Base-by-base conservation (phyloP, 2,113 vertebrate species). In the Ramphastos sulfuratus region DNA sequence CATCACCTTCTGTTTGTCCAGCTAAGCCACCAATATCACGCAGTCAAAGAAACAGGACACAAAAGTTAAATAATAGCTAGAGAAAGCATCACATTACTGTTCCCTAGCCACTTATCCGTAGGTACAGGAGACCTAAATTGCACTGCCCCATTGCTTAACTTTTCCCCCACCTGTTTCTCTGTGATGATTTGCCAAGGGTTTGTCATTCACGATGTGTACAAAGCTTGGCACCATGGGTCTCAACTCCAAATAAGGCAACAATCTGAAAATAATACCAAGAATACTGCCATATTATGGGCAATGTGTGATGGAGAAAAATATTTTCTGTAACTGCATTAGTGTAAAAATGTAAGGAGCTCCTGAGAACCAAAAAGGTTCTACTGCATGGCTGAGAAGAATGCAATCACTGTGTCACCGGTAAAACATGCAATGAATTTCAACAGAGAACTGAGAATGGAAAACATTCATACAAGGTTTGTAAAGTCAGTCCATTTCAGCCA, bases 211-310 rank as follows among this genome's bases (percentile, higher is more conserved):
- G 44, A 24, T 52, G 63, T 87, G 18, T 54, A 42, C 30, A 55
- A 50, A 79, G 20, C 14, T 10, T 37, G 33, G 24, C 11, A 76
- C 24, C 8, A 5, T 5, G 30, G 27, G 2, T 46, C 58, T 63
- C 70, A 76, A 28, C 20, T 28, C 21, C 16, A 63, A 69, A 92
- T 0, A 4, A 65, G 15, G 24, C 50, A 82, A 30, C 7, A 87
- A 14, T 77, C 9, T 2, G 1, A 76, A 4, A 63, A 7, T 15
- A 52, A 3, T 44, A 80, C 8, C 39, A 73, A 65, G 39, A 79
- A 76, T 44, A 64, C 35, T 30, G 11, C 24, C 1, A 0, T 24
- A 27, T 0, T 0, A 48, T 17, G 14, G 10, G 27, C 35, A 89
- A 23, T 0, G 3, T 52, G 21, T n/a, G 28, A 37, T 12, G 59